Base-by-base conservation (phyloP, 1,140 invertebrate genomes). In the Aporrectodea caliginosa region DNA sequence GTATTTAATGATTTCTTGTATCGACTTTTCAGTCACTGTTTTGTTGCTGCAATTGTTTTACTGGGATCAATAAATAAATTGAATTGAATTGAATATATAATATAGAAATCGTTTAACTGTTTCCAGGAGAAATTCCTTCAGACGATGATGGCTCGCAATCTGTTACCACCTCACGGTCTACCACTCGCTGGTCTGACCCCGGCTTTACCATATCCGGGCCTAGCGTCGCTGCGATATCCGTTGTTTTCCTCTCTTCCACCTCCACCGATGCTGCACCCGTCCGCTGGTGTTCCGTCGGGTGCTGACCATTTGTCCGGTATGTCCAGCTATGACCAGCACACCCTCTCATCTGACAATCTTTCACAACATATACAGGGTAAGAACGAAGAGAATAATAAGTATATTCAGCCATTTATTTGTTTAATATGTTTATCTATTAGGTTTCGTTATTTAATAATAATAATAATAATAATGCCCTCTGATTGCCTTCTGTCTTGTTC, bases 111-210 rank as follows among this genome's bases (percentile, higher is more conserved):
- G n/a, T n/a, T n/a, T n/a, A n/a, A n/a, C n/a, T n/a, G n/a, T n/a
- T 81, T 81, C 14, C 81, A 88, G 86, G 87, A 88, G 69, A 84
- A 83, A 68, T 76, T 86, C 74, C 82, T 88, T 12, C 87, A 88
- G 76, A 86, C 87, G 79, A 82, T 83, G 27, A 72, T 88, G 35
- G 86, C 85, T 0, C 83, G 85, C 2, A 85, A 86, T 75, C 77
- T 85, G 79, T 82, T 84, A 70, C 80, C 83, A 12, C 82, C 82
- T 43, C 82, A 83, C 27, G 81, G 81, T 27, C 82, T 84, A 35
- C 82, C 85, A 73, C 83, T 85, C 73, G 69, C 58, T 73, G 71
- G 76, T 72, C 73, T 75, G 1, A 72, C 43, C 68, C 72, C 72
- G 27, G 75, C 78, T 71, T 78, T 84, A 68, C 79, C 82, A 58